Base-by-base conservation (phyloP, 2,113 vertebrate species). In the Epinephelus lanceolatus region DNA sequence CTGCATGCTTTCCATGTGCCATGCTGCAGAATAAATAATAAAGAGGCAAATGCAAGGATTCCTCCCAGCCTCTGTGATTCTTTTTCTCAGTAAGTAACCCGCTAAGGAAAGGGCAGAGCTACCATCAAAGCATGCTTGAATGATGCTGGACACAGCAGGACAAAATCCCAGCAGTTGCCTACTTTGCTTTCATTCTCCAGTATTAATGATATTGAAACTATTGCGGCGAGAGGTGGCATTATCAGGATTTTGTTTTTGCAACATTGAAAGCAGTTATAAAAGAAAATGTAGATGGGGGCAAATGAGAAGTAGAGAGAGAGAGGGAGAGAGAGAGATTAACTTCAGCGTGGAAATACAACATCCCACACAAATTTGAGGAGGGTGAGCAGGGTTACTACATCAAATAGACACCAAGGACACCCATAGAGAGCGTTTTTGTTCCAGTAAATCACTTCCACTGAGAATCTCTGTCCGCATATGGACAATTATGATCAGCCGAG, bases 21-120 rank as follows among this genome's bases (percentile, higher is more conserved):
- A 25, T 61, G 51, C 81, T 67, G 80, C 62, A 69, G 42, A 86
- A 86, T 86, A 86, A 83, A 90, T 89, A 90, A 87, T 77, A 68
- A 89, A 89, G 68, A 62, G 52, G 61, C 33, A 79, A 83, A 85
- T 83, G 82, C 69, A 81, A 80, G 37, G 71, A 80, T 70, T 83
- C 81, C 60, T 84, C 51, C 17, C 67, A 67, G 71, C 81, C 27
- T 74, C 78, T 66, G 67, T 68, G 66, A 70, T 81, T 86, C 79
- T 83, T 90, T 71, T 73, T 88, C 79, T 77, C 80, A 57, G 79
- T 71, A 62, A 83, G 70, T 74, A 79, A 75, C 79, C 80, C 79
- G 65, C 80, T 70, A 21, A 61, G 82, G 42, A 79, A 86, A 88
- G 84, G 76, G 65, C 73, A 84, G 80, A 62, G 70, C 77, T 62